Percentiles rank a stretch among this genome's conserved stretches.
These are phyloP conservation scores for Martes flavigula DNA, from an alignment of 2,797 vertebrate genomes.

Conservation along the genomic window DNA sequence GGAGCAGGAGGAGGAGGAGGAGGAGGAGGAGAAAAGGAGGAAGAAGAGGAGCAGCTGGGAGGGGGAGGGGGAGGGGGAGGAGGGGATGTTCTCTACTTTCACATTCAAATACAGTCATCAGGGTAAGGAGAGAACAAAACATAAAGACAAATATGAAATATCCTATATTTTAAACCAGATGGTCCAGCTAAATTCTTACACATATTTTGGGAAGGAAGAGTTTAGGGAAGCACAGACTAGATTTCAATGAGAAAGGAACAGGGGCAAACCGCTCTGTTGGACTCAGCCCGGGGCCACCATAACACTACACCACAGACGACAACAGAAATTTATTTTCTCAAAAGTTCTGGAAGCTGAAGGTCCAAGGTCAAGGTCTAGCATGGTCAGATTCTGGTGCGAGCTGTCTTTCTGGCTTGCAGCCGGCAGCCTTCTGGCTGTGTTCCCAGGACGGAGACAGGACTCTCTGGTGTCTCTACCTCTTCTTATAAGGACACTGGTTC, in stretches of 20 bases:
- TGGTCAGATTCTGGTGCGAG: not conserved
- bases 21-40: not conserved
- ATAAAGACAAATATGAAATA: not conserved
- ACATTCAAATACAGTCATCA: not conserved
- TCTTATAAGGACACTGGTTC: not conserved
- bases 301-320: not conserved
- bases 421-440: accelerated
- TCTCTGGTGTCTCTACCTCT: not conserved
- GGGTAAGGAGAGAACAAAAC: not conserved
- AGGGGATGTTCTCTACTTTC: not conserved
- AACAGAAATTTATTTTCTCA: not conserved
- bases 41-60: not conserved
- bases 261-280: accelerated
- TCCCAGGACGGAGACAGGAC: not conserved
- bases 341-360: not conserved
- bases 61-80: not conserved
- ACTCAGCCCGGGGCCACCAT: accelerated
- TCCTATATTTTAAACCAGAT: not conserved
- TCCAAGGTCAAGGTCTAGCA: not conserved
- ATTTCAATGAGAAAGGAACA: not conserved
- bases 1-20: not conserved
- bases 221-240: accelerated
- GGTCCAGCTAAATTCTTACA: not conserved
- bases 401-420: not conserved
- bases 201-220: not conserved